Conservation (phyloP, 2,888 invertebrate genomes). For the Arctia plantaginis region DNA sequence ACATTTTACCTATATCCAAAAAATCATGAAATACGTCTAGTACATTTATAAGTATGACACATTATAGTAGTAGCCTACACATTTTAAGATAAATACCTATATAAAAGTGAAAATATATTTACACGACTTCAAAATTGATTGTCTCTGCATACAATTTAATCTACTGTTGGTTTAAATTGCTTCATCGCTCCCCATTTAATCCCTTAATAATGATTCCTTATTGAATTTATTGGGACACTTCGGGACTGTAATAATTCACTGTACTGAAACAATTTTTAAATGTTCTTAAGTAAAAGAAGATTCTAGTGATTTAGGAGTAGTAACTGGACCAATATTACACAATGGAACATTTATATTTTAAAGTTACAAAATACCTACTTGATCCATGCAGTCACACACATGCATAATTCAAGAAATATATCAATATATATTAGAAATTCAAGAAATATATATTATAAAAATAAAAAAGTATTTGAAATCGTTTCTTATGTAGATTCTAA, state of each 20-base stretch:
- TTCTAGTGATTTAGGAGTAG: background rate
- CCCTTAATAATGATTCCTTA: constrained; percentile 14
- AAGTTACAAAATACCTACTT: background rate
- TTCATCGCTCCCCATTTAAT: constrained; percentile 9
- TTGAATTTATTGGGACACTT: constrained; percentile 13
- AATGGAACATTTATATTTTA: background rate
- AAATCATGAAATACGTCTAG: background rate
- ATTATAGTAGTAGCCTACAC: background rate
- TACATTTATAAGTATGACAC: background rate
- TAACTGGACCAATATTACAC: background rate
- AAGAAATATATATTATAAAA: too few species aligned
- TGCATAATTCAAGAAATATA: too few species aligned
- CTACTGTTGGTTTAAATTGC: constrained; percentile 6
- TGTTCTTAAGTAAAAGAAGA: background rate
- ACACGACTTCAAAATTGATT: background rate
- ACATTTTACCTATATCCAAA: background rate
- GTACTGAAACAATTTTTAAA: constrained; percentile 1
- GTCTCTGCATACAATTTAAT: background rate
- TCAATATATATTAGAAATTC: too few species aligned
- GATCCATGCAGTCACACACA: too few species aligned
- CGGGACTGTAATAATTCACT: background rate
- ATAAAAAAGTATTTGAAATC: too few species aligned
- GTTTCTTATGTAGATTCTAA: too few species aligned
- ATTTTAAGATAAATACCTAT: background rate
- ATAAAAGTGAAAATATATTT: background rate